Conservation (phyloP, 2,113 vertebrate species). For the Cyanoramphus novaezelandiae region DNA sequence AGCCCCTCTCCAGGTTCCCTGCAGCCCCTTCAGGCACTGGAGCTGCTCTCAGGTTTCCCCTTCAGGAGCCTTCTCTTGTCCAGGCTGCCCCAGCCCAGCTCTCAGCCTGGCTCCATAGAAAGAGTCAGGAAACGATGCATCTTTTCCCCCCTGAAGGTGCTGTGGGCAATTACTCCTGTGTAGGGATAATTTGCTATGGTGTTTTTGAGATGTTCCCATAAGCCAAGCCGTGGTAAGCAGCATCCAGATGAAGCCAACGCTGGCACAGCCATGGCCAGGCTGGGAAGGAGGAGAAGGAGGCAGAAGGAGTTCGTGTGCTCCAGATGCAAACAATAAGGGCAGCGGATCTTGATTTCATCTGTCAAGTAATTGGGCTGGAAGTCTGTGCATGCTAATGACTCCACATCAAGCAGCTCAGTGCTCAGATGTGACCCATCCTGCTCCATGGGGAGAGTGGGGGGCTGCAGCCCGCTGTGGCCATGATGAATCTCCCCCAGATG, state of each 20-base stretch:
- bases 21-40: background rate
- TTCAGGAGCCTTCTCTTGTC: background rate
- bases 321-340: slow-evolving; percentile 50
- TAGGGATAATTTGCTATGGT: background rate
- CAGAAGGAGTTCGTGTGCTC: background rate
- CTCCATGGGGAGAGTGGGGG: background rate
- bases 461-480: slow-evolving; percentile 7
- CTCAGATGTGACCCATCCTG: slow-evolving; percentile 54
- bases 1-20: background rate
- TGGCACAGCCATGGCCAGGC: background rate
- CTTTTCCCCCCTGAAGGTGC: background rate
- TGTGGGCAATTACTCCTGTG: background rate
- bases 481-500: slow-evolving; percentile 68
- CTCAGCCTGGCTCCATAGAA: background rate
- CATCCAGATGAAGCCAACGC: background rate
- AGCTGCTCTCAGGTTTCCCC: background rate
- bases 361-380: slow-evolving; percentile 43
- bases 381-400: slow-evolving; percentile 55
- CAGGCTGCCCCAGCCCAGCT: background rate
- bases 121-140: background rate
- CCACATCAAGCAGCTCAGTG: slow-evolving; percentile 50
- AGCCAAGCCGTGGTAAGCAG: background rate
- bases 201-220: background rate
- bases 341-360: slow-evolving; percentile 56
- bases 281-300: background rate